Conservation (phyloP, 2,888 invertebrate genomes). For the Drosophila diplacantha region DNA sequence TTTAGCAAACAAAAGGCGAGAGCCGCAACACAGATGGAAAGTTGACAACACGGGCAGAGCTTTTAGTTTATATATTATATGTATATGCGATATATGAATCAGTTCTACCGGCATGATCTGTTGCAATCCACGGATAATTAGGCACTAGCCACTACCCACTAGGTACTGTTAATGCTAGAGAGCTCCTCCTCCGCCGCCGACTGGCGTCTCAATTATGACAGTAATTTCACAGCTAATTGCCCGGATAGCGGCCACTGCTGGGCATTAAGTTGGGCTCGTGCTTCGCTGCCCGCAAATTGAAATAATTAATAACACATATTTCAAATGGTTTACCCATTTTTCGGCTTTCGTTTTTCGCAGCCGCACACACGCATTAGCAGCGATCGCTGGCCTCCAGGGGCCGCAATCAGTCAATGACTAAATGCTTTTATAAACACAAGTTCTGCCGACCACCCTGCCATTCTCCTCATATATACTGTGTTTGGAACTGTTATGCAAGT, state of each 20-base stretch:
- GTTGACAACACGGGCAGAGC: conserved; percentile 46
- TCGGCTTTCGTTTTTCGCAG: conserved; percentile 22
- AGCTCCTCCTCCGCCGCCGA: conserved; percentile 4
- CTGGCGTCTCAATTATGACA: conserved; percentile 7
- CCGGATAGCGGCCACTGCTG: conserved; percentile 22
- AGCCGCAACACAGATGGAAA: conserved; percentile 32
- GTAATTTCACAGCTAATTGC: conserved; percentile 37
- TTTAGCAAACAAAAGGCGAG: conserved; percentile 62
- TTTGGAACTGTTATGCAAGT: conserved; percentile 36
- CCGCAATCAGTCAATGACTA: conserved; percentile 36
- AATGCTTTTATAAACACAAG: conserved; percentile 25
- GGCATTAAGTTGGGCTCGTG: conserved; percentile 41
- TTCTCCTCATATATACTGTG: background rate
- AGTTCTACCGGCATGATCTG: conserved; percentile 24
- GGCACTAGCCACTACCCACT: conserved; percentile 7
- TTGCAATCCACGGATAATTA: conserved; percentile 35
- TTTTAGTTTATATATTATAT: conserved; percentile 44
- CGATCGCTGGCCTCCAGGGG: conserved; percentile 23
- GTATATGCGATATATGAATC: conserved; percentile 17
- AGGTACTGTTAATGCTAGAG: conserved; percentile 5
- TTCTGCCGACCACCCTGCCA: background rate
- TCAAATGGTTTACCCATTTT: conserved; percentile 48
- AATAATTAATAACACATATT: conserved; percentile 62
- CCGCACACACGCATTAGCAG: conserved; percentile 13
- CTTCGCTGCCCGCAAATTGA: conserved; percentile 57